phyloP scores from a whole-genome alignment of 2,113 vertebrate species.

The Peromyscus leucopus region DNA sequence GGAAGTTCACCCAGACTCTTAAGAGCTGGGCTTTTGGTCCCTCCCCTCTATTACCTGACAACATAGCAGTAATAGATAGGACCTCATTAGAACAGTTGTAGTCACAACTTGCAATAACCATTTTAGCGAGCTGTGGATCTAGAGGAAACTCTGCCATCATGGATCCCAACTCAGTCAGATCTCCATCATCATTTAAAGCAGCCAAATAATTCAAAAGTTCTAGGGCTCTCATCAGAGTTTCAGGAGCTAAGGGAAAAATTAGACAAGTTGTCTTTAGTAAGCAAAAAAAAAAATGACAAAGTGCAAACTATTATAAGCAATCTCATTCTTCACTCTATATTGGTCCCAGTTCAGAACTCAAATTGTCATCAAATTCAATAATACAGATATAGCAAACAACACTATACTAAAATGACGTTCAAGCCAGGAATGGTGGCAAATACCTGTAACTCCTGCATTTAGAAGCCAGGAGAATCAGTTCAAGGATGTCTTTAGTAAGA shows the following conservation, averaged over 20 bases:
- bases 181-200: constrained; percentile 97
- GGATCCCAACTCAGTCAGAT: constrained; percentile 97
- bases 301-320: constrained; percentile 77
- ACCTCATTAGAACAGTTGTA: constrained; percentile 99
- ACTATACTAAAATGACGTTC: constrained; percentile 52
- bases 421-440: neutral
- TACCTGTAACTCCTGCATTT: neutral
- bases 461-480: neutral
- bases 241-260: constrained; percentile 91
- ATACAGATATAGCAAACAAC: constrained; percentile 76
- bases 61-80: constrained; percentile 99
- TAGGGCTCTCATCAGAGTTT: constrained; percentile 98
- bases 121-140: constrained; percentile 98
- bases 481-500: neutral
- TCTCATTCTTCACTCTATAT: constrained; percentile 84
- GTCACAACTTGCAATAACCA: constrained; percentile 99
- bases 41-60: constrained; percentile 97
- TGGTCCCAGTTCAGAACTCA: constrained; percentile 66
- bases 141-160: constrained; percentile 99
- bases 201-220: constrained; percentile 98
- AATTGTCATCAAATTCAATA: constrained; percentile 62
- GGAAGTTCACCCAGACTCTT: constrained; percentile 81
- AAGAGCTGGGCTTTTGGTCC: constrained; percentile 81
- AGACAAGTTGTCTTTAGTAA: constrained; percentile 77
- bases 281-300: constrained; percentile 76